Conservation (phyloP, 2,888 invertebrate species). For the Tinea trinotella region DNA sequence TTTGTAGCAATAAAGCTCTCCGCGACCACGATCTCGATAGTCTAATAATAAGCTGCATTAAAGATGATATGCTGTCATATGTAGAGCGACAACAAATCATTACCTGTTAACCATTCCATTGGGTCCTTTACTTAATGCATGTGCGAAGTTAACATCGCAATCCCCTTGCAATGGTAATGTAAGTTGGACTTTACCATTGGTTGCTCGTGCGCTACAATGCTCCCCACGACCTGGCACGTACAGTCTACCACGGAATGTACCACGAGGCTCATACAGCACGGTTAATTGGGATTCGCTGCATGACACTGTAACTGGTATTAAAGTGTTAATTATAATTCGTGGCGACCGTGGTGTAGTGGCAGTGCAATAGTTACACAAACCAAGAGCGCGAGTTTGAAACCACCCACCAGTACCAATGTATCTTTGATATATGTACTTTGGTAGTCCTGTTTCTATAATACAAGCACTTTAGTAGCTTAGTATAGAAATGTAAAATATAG, state of each 20-base stretch:
- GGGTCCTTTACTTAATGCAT: slow-evolving; percentile 56
- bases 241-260: slow-evolving; percentile 79
- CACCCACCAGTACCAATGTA: too few relatives aligned
- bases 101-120: slow-evolving; percentile 65
- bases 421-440: too few relatives aligned
- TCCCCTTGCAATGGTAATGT: slow-evolving; percentile 72
- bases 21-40: too few relatives aligned
- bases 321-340: too few relatives aligned
- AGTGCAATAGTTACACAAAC: too few relatives aligned
- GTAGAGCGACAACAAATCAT: background rate
- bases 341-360: too few relatives aligned
- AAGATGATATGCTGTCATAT: background rate
- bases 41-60: too few relatives aligned
- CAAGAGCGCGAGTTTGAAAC: too few relatives aligned
- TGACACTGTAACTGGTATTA: slow-evolving; percentile 81
- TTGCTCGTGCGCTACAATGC: slow-evolving; percentile 76
- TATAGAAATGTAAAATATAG: too few relatives aligned
- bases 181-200: slow-evolving; percentile 61
- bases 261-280: slow-evolving; percentile 76
- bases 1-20: too few relatives aligned
- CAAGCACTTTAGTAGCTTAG: too few relatives aligned
- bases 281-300: slow-evolving; percentile 81
- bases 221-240: slow-evolving; percentile 87
- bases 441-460: too few relatives aligned
- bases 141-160: slow-evolving; percentile 73